A percentile compares a stretch with the other conserved stretches of the same genome.
Conservation (phyloP, 1,140 invertebrate genomes). For the Archivesica marissinica region DNA sequence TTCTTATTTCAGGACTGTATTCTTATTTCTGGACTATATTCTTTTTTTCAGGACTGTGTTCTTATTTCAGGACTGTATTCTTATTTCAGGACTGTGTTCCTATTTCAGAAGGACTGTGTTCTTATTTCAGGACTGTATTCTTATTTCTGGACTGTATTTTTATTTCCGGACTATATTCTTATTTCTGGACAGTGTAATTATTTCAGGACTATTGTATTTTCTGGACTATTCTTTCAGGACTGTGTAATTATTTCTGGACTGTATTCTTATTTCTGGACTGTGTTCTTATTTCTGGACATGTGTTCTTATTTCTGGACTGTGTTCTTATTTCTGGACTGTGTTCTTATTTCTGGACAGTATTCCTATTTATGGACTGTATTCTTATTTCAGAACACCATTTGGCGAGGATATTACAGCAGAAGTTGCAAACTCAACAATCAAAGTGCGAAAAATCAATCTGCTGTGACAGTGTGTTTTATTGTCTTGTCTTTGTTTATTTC, state of each 20-base stretch:
- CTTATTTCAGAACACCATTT: slow-evolving; percentile 25
- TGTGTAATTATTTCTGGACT: neutral
- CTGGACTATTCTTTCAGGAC: neutral
- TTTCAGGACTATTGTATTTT: neutral
- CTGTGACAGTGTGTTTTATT: no score
- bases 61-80: neutral
- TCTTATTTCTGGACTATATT: no score
- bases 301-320: neutral
- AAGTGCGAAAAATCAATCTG: slow-evolving; percentile 17
- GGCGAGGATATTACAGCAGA: slow-evolving; percentile 29
- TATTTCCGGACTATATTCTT: neutral
- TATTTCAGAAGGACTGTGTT: no score
- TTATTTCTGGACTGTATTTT: neutral
- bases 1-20: neutral
- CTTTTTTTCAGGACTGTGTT: neutral
- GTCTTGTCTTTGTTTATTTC: no score
- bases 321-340: neutral
- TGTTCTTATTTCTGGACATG: neutral
- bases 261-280: neutral
- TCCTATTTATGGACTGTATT: neutral
- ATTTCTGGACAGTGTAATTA: neutral
- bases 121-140: neutral
- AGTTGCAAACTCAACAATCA: slow-evolving; percentile 24
- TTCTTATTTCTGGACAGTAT: neutral
- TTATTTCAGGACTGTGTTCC: neutral